Percentiles rank a stretch among this genome's conserved stretches.
phyloP scores from a whole-genome alignment of 2,113 vertebrate species.

The Holacanthus passer region DNA sequence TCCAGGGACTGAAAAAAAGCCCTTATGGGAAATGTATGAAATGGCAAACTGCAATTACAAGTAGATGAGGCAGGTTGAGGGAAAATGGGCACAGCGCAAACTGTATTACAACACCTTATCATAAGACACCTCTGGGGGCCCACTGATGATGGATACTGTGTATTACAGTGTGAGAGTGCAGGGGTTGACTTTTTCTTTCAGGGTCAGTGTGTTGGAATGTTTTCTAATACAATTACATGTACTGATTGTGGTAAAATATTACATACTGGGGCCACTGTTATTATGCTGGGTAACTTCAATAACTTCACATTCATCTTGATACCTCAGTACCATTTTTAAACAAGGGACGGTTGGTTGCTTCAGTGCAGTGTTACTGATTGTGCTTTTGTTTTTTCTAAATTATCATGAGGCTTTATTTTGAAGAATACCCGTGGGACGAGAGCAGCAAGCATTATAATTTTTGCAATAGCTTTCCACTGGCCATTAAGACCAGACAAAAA shows the following conservation, averaged over 20 bases:
- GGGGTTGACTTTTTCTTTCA: conserved; percentile 40
- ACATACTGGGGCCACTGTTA: neutral
- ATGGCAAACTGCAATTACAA: conserved; percentile 59
- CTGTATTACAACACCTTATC: conserved; percentile 56
- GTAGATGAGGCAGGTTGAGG: conserved; percentile 52
- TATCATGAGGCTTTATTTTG: neutral
- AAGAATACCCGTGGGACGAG: neutral
- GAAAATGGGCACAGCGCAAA: conserved; percentile 43
- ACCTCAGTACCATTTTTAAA: neutral
- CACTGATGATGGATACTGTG: conserved; percentile 50
- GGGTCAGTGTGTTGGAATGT: conserved; percentile 39
- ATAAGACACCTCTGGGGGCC: conserved; percentile 50
- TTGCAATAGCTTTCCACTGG: neutral
- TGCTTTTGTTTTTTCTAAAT: neutral
- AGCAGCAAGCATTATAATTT: neutral
- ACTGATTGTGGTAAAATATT: conserved; percentile 4
- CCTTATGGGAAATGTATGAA: conserved; percentile 48
- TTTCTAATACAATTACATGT: conserved; percentile 10
- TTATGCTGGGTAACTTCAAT: neutral
- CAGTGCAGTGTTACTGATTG: neutral
- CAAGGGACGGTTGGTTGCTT: neutral
- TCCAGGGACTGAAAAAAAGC: conserved; percentile 12
- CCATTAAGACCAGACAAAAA: neutral
- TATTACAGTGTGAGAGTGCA: conserved; percentile 43
- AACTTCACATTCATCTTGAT: neutral